Base-by-base conservation (phyloP, 2,888 invertebrate species). In the Lasioglossum figueresi region DNA sequence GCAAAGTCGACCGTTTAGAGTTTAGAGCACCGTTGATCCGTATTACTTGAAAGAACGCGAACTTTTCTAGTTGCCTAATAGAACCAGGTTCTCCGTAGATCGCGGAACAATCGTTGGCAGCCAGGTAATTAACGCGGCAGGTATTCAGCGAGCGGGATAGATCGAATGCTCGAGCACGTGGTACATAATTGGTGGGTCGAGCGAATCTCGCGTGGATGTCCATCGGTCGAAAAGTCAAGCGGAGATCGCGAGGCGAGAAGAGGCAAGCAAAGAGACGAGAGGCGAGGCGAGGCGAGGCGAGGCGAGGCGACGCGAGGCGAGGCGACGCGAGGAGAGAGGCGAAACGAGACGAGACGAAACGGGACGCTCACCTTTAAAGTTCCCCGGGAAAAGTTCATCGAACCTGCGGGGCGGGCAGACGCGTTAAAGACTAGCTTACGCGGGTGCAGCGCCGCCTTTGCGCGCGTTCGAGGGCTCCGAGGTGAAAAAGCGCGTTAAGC, bases 401-500 rank as follows among this genome's bases (percentile, higher is more conserved):
- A 89, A 90, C 90, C 82, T 84, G 59, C 68, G 68, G 71, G 34
- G 34, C 80, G 75, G 85, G 83, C 84, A 83, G 89, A 88, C 88
- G 83, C 88, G 86, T 91, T 91, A 90, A 89, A 91, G 91, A 91
- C 83, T 88, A 75, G 84, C 80, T 80, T 74, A 76, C 82, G 90
- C 87, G 82, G 85, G 87, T 84, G 83, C 80, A 88, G 78, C 80
- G 59, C 83, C 87, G 88, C 83, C 88, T 85, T 88, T 77, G 83
- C 86, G 70, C 86, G 80, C 86, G 83, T 82, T 82, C 82, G 82
- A 88, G 85, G 90, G 90, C 66, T 82, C 68, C 88, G 85, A 87
- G 85, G 80, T 90, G 90, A 90, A 88, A 89, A 89, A 88, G 82
- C 82, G 84, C 88, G 88, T 89, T 86, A 88, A 88, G 83, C 83